Percentiles rank a stretch among this genome's conserved stretches.
These are phyloP conservation scores for Mionectes macconnelli DNA, from an alignment of 2,113 vertebrate species.

Conservation along the genomic window DNA sequence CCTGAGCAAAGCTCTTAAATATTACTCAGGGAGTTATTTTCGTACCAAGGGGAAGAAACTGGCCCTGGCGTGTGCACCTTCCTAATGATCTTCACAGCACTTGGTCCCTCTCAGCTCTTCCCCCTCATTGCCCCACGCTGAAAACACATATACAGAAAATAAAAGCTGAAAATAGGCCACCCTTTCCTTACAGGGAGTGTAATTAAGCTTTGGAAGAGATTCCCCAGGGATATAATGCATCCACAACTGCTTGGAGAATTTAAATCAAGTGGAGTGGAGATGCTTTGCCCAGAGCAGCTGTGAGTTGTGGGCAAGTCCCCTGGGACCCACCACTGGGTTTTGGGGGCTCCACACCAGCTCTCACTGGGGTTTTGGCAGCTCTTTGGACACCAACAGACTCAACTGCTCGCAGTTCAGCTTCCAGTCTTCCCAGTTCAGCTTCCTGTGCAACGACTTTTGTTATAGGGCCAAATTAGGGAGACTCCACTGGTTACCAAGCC, in stretches of 20 bases:
- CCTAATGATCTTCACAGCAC: not conserved
- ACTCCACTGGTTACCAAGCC: not conserved
- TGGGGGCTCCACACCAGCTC: not conserved
- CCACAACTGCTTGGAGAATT: not conserved
- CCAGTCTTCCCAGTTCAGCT: not conserved
- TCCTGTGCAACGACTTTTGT: accelerated
- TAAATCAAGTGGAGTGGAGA: not conserved
- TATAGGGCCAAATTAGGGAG: accelerated
- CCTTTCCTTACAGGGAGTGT: not conserved
- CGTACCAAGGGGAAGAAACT: not conserved
- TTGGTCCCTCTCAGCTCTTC: not conserved
- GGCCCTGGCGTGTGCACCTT: not conserved
- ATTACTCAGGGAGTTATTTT: not conserved
- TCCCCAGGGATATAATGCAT: not conserved
- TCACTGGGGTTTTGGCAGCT: not conserved
- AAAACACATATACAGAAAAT: not conserved
- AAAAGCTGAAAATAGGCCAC: not conserved
- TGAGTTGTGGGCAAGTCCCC: accelerated
- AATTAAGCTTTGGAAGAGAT: not conserved
- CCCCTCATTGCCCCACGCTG: not conserved
- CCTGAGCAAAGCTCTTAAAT: not conserved
- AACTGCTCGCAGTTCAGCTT: not conserved
- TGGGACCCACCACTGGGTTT: accelerated
- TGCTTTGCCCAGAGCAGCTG: not conserved
- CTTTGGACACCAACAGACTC: not conserved